Evolutionary conservation across 1,140 invertebrate species (phyloP), one percentile per base, ranked within the genome.

Genomic region (Ceratosolen fusciceps): DNA sequence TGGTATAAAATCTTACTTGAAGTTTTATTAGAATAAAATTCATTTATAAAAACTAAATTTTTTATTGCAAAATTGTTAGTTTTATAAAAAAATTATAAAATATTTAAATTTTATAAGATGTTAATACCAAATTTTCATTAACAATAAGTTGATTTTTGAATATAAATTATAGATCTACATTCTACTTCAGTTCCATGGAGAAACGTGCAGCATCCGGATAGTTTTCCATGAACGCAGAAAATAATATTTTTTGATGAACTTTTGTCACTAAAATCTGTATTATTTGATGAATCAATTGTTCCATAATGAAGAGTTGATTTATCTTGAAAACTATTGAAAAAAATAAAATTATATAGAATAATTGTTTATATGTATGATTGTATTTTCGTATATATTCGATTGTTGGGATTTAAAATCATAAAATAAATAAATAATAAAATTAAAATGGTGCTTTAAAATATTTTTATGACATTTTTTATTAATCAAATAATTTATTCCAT

Each of bases 161-260:
- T 84, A 67, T 83, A 87, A 68, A 84, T 84, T 10, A 83, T 68
- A 3, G 49, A 39, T 70, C 67, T 10, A 71, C 81, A 84, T 52
- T 89, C 86, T 49, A 85, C 86, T n/a, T 54, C 81, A 34, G 80
- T 62, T 39, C 70, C 58, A 10, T 88, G 89, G n/a, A 91, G 83
- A 7, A 91, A 82, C 14, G 90, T 91, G 79, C 91, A 92, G 79
- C 91, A 91, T 7, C 91, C 91, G 0, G 88, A 90, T 5, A 91
- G 83, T 85, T 92, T 91, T 24, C 91, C 91, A 79, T 92, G 91
- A 0, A 92, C 88, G 67, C 91, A 92, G 80, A 90, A 92, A 21
- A 92, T 91, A 14, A 92, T 88, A 79, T 89, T 89, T 79, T 89
- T 88, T 16, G 88, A 79, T 0, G 84, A 71, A 31, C 86, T 85